Conservation (phyloP, 1,140 invertebrate species). For the Anastrepha obliqua region DNA sequence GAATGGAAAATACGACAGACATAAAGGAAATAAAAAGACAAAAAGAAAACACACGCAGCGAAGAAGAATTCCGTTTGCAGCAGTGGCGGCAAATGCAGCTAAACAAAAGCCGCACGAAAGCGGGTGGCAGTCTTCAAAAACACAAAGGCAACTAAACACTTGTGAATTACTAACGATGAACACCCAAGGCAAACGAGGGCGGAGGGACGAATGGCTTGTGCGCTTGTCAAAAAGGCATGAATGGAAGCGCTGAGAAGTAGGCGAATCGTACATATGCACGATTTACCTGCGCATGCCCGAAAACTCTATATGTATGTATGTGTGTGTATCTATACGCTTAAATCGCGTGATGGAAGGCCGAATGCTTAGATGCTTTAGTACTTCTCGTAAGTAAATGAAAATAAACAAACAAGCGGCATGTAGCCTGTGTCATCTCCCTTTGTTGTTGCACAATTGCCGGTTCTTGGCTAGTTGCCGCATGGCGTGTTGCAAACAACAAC, state of each 20-base stretch:
- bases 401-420: conserved; percentile 35
- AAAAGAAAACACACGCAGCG: background rate
- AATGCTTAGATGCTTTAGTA: conserved; percentile 7
- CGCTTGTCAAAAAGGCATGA: background rate
- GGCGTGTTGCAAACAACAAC: background rate
- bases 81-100: background rate
- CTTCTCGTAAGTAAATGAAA: conserved; percentile 15
- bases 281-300: conserved; percentile 31
- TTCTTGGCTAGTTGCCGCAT: conserved; percentile 14
- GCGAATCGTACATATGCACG: background rate
- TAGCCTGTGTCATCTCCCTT: background rate
- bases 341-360: background rate
- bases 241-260: conserved; percentile 14
- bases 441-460: conserved; percentile 44
- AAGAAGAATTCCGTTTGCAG: background rate
- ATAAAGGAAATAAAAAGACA: background rate
- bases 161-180: conserved; percentile 18
- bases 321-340: background rate
- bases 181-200: background rate
- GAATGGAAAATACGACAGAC: background rate
- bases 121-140: conserved; percentile 26
- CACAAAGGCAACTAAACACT: conserved; percentile 39
- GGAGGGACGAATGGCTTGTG: background rate
- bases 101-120: conserved; percentile 31
- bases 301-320: background rate